Evolutionary conservation across 2,797 vertebrate genomes (phyloP), one percentile per base, ranked within the genome.

Genomic region (Leptodactylus fallax): DNA sequence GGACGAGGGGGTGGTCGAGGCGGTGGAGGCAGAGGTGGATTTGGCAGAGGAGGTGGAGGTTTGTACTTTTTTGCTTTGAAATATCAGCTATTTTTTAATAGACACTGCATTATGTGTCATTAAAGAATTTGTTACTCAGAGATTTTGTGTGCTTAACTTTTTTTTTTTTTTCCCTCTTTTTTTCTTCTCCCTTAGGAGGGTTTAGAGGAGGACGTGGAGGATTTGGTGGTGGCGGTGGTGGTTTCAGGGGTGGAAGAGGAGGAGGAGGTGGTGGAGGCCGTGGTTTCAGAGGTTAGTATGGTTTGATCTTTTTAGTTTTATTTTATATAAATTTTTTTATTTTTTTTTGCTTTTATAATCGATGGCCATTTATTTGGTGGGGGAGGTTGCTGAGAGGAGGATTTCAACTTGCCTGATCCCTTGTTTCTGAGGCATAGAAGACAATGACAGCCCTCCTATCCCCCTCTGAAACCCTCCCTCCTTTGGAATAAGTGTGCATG

Each of bases 181-280:
- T 36, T 36, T 21, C 45, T 76, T 23, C 88, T 0, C 81, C 82
- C 92, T 72, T 87, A 98, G 97, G 98, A 90, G 97, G 97, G 17
- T 98, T 98, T 2, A 94, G 97, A 91, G 97, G 97, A 3, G 96
- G 96, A 55, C 92, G 97, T 88, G 97, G 97, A 36, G 95, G 96
- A 13, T 7, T 96, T 96, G 95, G 96, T 58, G 95, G 97, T 55
- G 95, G 96, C 0, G 93, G 97, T 0, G 92, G 94, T 9, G 92
- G 90, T 0, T 90, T 92, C 47, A 91, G 91, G 58, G 87, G 88
- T 21, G 80, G 91, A 7, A 92, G 94, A 0, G 92, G 96, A 0
- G n/a, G n/a, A n/a, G 92, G 96, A 2, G 97, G 96, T 0, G 95
- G 96, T 3, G 97, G 96, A 0, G 95, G 96, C 80, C 95, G 96